These are phyloP conservation scores for Flabesymbios commensalis DNA, from an alignment of 2,888 invertebrate species.

Conservation along the genomic window DNA sequence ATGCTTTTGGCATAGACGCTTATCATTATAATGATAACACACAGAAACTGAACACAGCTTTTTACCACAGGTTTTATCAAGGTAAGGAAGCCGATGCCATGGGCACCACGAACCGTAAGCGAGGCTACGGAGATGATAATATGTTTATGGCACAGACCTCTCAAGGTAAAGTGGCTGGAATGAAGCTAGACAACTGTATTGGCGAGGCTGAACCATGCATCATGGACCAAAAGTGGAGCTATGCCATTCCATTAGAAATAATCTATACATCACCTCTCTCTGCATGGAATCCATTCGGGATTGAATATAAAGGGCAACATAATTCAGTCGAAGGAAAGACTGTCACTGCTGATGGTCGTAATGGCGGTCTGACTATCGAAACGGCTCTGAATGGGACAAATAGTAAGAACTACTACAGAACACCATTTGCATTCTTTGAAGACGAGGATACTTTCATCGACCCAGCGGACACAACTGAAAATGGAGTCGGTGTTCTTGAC, in stretches of 20 bases:
- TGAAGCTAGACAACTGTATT: slow-evolving; percentile 18
- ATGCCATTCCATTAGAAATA: slow-evolving; percentile 49
- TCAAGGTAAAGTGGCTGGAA: slow-evolving; percentile 35
- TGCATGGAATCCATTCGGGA: slow-evolving; percentile 47
- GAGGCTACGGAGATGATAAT: slow-evolving; percentile 21
- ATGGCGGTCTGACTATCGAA: no score
- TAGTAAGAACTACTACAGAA: neutral
- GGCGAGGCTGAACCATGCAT: neutral
- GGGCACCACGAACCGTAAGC: slow-evolving; percentile 2
- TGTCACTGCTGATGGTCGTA: no score
- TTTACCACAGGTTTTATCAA: slow-evolving; percentile 17
- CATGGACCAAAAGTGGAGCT: slow-evolving; percentile 35
- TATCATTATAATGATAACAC: neutral
- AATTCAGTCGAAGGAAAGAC: no score
- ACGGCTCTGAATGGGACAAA: neutral
- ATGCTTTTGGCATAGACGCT: slow-evolving; percentile 24
- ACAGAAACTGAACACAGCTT: slow-evolving; percentile 16
- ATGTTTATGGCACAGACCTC: slow-evolving; percentile 44
- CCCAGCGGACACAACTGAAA: neutral
- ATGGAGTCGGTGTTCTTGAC: neutral
- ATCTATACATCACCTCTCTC: slow-evolving; percentile 46
- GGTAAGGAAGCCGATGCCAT: slow-evolving; percentile 5
- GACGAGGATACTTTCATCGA: neutral
- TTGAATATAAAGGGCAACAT: slow-evolving; percentile 27
- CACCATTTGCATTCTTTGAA: neutral